These are phyloP conservation scores for Eupsittula cactorum DNA, from an alignment of 2,113 vertebrate genomes.

Conservation along the genomic window DNA sequence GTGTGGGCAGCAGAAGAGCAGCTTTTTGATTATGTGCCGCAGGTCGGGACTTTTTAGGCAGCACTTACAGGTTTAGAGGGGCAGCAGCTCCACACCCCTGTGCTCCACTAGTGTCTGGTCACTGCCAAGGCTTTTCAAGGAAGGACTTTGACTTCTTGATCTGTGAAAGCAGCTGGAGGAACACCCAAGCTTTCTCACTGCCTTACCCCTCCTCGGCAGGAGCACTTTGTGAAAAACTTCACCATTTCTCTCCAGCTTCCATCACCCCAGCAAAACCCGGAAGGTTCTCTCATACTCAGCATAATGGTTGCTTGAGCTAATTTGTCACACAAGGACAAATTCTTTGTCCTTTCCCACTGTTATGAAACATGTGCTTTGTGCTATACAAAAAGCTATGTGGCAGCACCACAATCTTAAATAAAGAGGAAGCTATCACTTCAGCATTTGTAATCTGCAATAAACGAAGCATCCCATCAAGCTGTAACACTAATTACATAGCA, in stretches of 20 bases:
- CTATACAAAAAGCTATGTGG: not conserved
- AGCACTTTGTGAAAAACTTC: not conserved
- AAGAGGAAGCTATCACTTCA: not conserved
- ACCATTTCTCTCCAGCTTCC: not conserved
- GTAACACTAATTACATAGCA: not conserved
- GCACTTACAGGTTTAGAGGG: not conserved
- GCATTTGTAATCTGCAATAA: not conserved
- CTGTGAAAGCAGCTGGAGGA: constrained; percentile 31
- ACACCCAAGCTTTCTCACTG: not conserved
- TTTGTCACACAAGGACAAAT: not conserved
- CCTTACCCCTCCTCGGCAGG: not conserved
- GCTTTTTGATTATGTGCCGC: not conserved
- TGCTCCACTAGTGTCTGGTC: not conserved
- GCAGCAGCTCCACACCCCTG: not conserved
- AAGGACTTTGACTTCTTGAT: not conserved
- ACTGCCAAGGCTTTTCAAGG: constrained; percentile 5
- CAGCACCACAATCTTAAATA: not conserved
- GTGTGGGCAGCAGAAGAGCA: not conserved
- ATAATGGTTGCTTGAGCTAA: not conserved
- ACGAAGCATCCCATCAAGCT: not conserved
- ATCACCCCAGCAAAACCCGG: not conserved
- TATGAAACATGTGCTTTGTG: constrained; percentile 6
- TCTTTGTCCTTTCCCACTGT: not conserved
- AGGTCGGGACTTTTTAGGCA: not conserved
- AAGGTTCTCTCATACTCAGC: not conserved